These are phyloP conservation scores for Dicaeum eximium DNA, from an alignment of 2,113 vertebrate genomes.

Conservation along the genomic window DNA sequence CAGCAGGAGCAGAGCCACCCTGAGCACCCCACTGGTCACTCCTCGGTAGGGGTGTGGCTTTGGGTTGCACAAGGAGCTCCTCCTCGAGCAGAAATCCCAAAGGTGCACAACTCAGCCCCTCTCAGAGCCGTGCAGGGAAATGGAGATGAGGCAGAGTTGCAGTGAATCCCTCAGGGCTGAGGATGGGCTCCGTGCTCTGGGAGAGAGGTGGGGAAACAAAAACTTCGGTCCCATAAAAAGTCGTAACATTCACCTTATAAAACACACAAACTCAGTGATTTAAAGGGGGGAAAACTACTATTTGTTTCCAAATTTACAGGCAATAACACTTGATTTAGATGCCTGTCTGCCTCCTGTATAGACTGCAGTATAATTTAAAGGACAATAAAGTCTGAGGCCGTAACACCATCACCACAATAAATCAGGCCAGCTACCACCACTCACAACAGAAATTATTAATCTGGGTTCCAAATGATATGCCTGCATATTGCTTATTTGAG, in stretches of 20 bases:
- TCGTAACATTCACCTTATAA: conserved; percentile 48
- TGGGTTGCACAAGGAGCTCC: not conserved
- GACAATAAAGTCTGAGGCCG: conserved; percentile 75
- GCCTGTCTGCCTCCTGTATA: conserved; percentile 69
- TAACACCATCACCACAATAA: conserved; percentile 60
- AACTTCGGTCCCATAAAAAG: not conserved
- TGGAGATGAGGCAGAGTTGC: not conserved
- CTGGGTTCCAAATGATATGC: conserved; percentile 66
- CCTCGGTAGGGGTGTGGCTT: fast-evolving
- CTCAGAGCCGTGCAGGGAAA: fast-evolving
- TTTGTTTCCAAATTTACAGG: conserved; percentile 79
- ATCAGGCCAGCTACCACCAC: conserved; percentile 65
- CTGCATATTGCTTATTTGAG: conserved; percentile 55
- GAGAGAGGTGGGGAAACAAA: not conserved
- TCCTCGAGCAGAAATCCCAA: not conserved
- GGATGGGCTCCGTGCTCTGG: fast-evolving
- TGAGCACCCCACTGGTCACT: fast-evolving
- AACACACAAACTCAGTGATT: conserved; percentile 63
- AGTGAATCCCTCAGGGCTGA: fast-evolving
- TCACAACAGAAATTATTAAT: conserved; percentile 72
- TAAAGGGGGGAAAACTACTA: conserved; percentile 70
- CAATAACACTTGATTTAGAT: conserved; percentile 77
- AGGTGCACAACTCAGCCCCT: not conserved
- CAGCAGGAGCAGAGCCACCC: not conserved
- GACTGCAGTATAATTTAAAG: conserved; percentile 77